phyloP scores from a whole-genome alignment of 2,113 vertebrate species.

The Xiphophorus hellerii region DNA sequence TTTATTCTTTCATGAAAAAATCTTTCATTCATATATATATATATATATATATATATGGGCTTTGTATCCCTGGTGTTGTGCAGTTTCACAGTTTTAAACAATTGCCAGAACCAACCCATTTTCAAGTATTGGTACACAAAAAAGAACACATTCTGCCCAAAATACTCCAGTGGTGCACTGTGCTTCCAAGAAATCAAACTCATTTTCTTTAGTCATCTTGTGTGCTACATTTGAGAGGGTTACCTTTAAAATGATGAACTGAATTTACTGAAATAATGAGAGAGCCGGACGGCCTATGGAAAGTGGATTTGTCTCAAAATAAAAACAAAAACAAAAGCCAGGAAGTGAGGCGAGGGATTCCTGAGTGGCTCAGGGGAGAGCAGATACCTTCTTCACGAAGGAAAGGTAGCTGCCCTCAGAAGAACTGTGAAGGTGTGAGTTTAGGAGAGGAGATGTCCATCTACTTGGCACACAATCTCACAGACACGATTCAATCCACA shows the following conservation, averaged over 20 bases:
- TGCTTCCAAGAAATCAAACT: conserved; percentile 32
- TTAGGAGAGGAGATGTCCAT: conserved; percentile 51
- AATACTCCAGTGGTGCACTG: conserved; percentile 51
- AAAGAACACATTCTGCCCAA: conserved; percentile 31
- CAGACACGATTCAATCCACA: conserved; percentile 25
- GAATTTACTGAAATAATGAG: not conserved
- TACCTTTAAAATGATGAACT: conserved; percentile 10
- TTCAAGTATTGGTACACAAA: conserved; percentile 76
- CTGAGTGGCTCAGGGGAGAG: conserved; percentile 22
- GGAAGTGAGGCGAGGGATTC: conserved; percentile 49
- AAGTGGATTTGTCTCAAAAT: not conserved
- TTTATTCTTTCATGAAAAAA: conserved; percentile 71
- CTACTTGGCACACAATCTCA: conserved; percentile 48
- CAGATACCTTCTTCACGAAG: conserved; percentile 14
- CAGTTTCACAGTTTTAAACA: conserved; percentile 80
- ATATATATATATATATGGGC: conserved; percentile 3
- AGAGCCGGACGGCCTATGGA: conserved; percentile 1
- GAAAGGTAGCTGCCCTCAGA: conserved; percentile 52
- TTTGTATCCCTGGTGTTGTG: conserved; percentile 57
- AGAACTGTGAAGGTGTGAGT: conserved; percentile 48
- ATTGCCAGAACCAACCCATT: conserved; percentile 67
- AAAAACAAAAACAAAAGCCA: conserved; percentile 14
- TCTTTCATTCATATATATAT: not conserved
- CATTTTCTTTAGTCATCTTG: conserved; percentile 4
- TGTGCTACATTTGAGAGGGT: conserved; percentile 32